Evolutionary conservation across 2,797 vertebrate genomes (phyloP).

Genomic region (Pseudomugil gertrudae): DNA sequence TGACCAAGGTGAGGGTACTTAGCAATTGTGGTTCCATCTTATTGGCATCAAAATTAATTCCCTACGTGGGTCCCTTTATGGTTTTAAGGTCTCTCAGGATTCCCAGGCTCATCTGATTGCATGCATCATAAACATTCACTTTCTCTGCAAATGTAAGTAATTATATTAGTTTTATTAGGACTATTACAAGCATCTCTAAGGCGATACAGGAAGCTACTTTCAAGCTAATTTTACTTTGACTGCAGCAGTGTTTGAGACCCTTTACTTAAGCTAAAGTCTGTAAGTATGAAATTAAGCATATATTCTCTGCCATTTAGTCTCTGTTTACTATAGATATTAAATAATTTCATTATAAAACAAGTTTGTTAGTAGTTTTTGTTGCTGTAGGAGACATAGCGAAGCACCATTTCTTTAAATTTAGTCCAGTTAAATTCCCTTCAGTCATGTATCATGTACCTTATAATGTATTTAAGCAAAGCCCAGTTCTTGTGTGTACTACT

Average conservation of each 20-base stretch:
- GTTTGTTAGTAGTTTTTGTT: neutral
- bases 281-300: neutral
- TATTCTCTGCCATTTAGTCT: neutral
- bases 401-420: neutral
- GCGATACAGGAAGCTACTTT: neutral
- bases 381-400: no score
- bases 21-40: constrained; percentile 64
- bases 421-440: neutral
- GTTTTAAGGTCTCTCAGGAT: constrained; percentile 59
- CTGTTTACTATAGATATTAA: neutral
- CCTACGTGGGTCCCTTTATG: constrained; percentile 54
- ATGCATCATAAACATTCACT: constrained; percentile 52
- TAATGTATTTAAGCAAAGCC: neutral
- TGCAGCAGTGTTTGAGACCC: neutral
- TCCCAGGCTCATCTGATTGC: constrained; percentile 33
- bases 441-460: neutral
- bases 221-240: neutral
- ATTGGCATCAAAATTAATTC: constrained; percentile 70
- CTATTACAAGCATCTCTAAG: neutral
- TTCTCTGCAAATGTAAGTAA: constrained; percentile 52
- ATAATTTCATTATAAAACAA: neutral
- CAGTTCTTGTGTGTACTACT: neutral
- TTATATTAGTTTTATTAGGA: constrained; percentile 21
- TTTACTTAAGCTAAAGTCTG: neutral
- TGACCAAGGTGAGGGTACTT: constrained; percentile 72